phyloP scores from a whole-genome alignment of 1,140 invertebrate genomes.

The Dinoponera quadriceps region DNA sequence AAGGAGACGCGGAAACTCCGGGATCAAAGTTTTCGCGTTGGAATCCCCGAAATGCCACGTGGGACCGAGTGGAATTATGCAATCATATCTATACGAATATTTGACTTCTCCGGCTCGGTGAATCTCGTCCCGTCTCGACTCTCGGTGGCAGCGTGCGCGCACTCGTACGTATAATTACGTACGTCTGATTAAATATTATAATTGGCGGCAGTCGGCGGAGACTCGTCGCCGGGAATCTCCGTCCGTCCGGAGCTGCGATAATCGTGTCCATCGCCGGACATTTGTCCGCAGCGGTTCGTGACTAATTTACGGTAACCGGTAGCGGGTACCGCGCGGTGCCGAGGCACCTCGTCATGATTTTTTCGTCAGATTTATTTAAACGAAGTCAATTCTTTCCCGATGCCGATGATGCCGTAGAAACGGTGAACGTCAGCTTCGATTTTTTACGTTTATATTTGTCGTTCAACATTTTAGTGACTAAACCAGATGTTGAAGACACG shows the following conservation, averaged over 20 bases:
- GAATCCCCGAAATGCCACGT: conserved; percentile 35
- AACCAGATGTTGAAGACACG: too few species aligned
- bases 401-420: too few species aligned
- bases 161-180: conserved; percentile 66
- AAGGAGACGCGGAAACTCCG: background rate
- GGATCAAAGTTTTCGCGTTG: conserved; percentile 45
- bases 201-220: conserved; percentile 65
- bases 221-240: conserved; percentile 53
- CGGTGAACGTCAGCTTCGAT: too few species aligned
- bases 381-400: too few species aligned
- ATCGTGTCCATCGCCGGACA: background rate
- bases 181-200: conserved; percentile 74
- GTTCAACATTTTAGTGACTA: background rate
- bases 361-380: too few species aligned
- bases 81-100: conserved; percentile 67
- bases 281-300: background rate
- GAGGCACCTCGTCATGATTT: too few species aligned
- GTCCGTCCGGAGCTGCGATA: conserved; percentile 26
- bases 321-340: too few species aligned
- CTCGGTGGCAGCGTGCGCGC: background rate
- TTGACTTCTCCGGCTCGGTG: conserved; percentile 53
- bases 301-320: background rate
- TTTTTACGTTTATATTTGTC: background rate
- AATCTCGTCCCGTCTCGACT: conserved; percentile 53
- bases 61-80: conserved; percentile 48